Evolutionary conservation across 2,797 vertebrate genomes (phyloP), one percentile per base, ranked within the genome.

Genomic region (Carduelis carduelis): DNA sequence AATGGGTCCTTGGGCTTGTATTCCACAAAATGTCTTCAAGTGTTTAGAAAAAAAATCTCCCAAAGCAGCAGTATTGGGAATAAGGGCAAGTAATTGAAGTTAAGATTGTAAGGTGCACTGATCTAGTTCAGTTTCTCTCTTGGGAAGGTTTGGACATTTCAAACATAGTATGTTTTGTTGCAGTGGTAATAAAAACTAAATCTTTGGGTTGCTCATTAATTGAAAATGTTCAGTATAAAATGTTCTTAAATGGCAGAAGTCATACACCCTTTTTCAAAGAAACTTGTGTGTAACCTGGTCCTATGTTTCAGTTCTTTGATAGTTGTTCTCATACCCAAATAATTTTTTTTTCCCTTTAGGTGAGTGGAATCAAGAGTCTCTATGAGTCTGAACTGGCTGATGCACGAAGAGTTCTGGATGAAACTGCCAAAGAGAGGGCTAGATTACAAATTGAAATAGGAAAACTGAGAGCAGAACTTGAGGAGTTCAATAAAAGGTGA

Each of bases 331-430:
- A 8, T 41, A 34, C 41, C 32, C 16, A 2, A 46, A 70, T 46
- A 2, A 21, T 26, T 69, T 41, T 44, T 56, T 56, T 30, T 20
- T 12, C 46, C 14, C 46, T 17, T 12, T 88, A 99, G 99, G 99
- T 99, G 80, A 98, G 98, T 0, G 99, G 99, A 44, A 98, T 99
- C 80, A 99, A 99, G 96, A 93, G 97, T 27, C 97, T 99, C 49
- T 99, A 99, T 5, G 99, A 99, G 96, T 98, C 98, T 1, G 99
- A 99, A 97, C 95, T 99, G 88, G 99, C 99, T 0, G 99, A 99
- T 41, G 98, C 99, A 66, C 98, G 99, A 6, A 98, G 98, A 43
- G 98, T 99, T 71, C 97, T 99, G 82, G 99, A 99, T 83, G 99
- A 99, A 96, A 99, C 99, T 0, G 99, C 99, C 22, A 98, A 95